Evolutionary conservation across 2,797 vertebrate species (phyloP).

Genomic region (Buceros bicornis): DNA sequence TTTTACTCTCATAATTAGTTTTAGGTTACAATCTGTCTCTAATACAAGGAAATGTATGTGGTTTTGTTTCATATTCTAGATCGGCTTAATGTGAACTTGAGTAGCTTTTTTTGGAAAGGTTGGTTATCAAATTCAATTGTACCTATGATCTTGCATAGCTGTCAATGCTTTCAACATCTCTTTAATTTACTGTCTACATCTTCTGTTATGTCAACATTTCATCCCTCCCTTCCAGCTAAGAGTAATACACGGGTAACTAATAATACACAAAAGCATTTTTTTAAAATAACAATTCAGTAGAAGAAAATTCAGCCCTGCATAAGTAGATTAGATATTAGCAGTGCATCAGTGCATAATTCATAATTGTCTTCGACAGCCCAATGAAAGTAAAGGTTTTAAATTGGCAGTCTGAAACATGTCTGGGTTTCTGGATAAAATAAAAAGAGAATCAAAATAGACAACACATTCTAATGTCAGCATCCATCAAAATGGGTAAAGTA

Average conservation of each 20-base stretch:
- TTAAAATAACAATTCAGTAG: neutral
- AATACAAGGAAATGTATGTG: neutral
- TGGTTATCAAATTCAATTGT: neutral
- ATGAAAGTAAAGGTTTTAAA: neutral
- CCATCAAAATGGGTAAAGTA: neutral
- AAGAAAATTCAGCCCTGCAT: neutral
- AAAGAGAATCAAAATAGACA: neutral
- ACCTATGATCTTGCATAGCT: neutral
- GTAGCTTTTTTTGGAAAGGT: neutral
- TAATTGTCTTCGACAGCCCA: slow-evolving; percentile 11
- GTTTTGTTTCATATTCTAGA: slow-evolving; percentile 2
- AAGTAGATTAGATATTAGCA: neutral
- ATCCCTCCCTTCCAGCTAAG: neutral
- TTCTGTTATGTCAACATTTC: neutral
- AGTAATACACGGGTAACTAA: neutral
- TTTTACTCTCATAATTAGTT: slow-evolving; percentile 57
- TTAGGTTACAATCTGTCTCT: neutral
- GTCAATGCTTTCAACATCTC: neutral
- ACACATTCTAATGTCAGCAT: neutral
- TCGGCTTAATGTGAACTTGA: neutral
- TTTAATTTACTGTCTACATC: neutral
- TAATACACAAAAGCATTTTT: neutral
- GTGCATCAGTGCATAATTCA: neutral
- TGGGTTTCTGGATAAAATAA: neutral
- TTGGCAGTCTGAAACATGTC: neutral